Percentiles rank a stretch among this genome's conserved stretches.
Conservation (phyloP, 2,797 vertebrate species). For the Odontamblyopus lacepedii region DNA sequence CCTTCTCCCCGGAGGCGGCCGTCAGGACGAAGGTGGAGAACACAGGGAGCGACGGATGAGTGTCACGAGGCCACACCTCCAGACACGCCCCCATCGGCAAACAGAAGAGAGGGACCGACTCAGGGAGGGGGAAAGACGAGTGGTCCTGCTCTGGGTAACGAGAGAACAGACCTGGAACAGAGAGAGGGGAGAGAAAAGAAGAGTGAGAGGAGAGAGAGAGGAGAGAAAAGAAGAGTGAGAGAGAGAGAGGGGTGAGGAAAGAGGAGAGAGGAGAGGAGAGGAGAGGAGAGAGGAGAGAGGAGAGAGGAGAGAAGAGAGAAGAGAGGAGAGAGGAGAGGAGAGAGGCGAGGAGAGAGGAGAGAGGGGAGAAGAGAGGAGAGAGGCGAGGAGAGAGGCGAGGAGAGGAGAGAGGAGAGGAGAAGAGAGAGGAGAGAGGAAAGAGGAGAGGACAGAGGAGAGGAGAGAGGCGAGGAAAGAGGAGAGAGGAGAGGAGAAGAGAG, state of each 20-base stretch:
- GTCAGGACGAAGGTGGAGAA: slow-evolving; percentile 98
- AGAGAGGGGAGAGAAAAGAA: neutral
- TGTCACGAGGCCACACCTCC: slow-evolving; percentile 95
- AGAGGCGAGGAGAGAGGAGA: neutral
- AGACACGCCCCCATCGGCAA: slow-evolving; percentile 97
- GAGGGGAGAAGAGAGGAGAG: too few relatives aligned
- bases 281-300: neutral
- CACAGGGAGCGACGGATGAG: slow-evolving; percentile 95
- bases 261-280: neutral
- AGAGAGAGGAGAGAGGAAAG: neutral
- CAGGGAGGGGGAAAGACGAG: slow-evolving; percentile 94
- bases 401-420: too few relatives aligned
- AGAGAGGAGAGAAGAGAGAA: too few relatives aligned
- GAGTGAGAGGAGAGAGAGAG: neutral
- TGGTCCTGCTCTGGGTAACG: slow-evolving; percentile 95
- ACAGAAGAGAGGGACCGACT: slow-evolving; percentile 98
- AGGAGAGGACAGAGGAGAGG: neutral
- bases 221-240: neutral
- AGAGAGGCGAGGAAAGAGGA: neutral
- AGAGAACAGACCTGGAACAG: slow-evolving; percentile 88
- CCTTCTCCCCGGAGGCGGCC: slow-evolving; percentile 97
- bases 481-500: neutral
- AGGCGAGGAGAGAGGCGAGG: too few relatives aligned
- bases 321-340: neutral
- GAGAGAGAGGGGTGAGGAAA: neutral